These are phyloP conservation scores for Danio tinwini DNA, from an alignment of 2,797 vertebrate genomes.

Conservation along the genomic window DNA sequence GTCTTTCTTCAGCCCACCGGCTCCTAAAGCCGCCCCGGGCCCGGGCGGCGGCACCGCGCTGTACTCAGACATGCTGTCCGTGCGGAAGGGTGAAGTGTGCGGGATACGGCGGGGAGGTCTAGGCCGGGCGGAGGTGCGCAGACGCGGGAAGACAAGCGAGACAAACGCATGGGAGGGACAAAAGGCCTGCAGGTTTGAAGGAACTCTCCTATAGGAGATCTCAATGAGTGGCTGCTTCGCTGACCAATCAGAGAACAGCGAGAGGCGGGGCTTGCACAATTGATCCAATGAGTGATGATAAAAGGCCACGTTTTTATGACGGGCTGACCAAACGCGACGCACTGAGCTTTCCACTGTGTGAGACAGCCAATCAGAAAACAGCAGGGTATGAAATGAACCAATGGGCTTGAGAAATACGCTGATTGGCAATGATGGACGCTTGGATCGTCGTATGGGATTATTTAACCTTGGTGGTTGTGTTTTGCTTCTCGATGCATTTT, in stretches of 20 bases:
- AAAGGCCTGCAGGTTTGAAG: constrained; percentile 6
- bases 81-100: constrained; percentile 28
- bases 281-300: background rate
- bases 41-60: constrained; percentile 84
- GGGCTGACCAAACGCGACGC: constrained; percentile 13
- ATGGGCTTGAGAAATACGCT: constrained; percentile 9
- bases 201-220: constrained; percentile 46
- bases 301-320: constrained; percentile 3
- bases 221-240: background rate
- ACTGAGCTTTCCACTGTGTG: constrained; percentile 23
- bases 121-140: constrained; percentile 78
- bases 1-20: constrained; percentile 89
- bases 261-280: background rate
- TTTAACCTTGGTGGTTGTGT: constrained; percentile 11
- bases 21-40: constrained; percentile 71
- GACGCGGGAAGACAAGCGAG: constrained; percentile 79
- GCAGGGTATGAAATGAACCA: constrained; percentile 8
- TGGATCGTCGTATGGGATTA: background rate
- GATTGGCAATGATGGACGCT: constrained; percentile 17
- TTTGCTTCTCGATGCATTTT: background rate
- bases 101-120: constrained; percentile 62
- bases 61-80: constrained; percentile 83
- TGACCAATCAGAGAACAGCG: constrained; percentile 42
- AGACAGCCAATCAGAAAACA: constrained; percentile 43
- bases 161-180: constrained; percentile 57